Evolutionary conservation across 2,113 vertebrate species (phyloP).

Genomic region (Elanus axillaris): DNA sequence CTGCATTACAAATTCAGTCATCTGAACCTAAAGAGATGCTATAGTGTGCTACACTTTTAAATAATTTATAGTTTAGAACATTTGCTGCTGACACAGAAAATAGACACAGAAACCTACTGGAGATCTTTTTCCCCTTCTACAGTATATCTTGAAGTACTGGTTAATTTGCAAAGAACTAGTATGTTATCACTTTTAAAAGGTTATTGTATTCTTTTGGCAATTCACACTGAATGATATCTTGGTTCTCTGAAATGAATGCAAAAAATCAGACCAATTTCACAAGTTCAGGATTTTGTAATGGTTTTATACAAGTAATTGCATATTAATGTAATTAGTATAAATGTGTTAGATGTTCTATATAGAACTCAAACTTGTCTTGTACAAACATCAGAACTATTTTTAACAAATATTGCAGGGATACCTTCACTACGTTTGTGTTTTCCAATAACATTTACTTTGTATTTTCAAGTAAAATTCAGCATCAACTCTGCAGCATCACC

Average conservation of each 20-base stretch:
- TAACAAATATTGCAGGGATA: neutral
- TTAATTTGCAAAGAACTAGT: neutral
- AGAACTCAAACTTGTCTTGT: neutral
- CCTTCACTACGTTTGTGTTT: neutral
- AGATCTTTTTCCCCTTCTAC: neutral
- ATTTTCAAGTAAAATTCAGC: neutral
- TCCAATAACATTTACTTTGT: neutral
- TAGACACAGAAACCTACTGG: neutral
- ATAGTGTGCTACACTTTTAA: neutral
- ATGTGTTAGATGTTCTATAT: neutral
- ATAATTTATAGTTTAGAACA: neutral
- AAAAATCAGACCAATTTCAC: neutral
- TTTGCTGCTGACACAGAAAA: neutral
- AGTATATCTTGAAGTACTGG: neutral
- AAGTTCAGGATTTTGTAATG: neutral
- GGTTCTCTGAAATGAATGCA: neutral
- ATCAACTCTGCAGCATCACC: neutral
- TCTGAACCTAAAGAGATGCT: neutral
- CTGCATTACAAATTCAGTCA: neutral
- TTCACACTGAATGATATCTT: neutral
- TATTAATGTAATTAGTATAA: neutral
- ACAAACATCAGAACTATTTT: neutral
- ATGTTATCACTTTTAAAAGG: neutral
- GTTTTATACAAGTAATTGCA: neutral
- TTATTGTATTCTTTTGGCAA: neutral